Evolutionary conservation across 2,113 vertebrate species (phyloP), one percentile per base, ranked within the genome.

Genomic region (Neotragus pygmaeus): DNA sequence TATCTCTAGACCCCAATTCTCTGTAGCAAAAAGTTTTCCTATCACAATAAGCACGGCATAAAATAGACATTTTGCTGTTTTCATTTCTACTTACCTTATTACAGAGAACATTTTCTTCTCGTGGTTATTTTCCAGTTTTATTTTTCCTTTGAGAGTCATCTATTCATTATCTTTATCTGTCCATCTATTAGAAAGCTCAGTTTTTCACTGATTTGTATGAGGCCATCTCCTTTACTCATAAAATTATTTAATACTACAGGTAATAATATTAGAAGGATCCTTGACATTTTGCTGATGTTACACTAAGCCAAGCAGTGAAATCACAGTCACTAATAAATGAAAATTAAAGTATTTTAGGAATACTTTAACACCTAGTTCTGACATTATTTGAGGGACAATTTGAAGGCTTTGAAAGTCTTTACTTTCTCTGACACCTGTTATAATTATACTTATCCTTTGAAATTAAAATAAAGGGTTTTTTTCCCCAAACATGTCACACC

Each of bases 291-390:
- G 70, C 93, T 94, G 86, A 88, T 88, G 49, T 77, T 90, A 84
- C 15, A 94, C 7, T 77, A 95, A 75, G 55, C 43, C 58, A n/a
- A 91, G 84, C 1, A 78, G 36, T 75, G 8, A 97, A 93, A 84
- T 77, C 53, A 88, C 53, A 70, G 57, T 73, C 57, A 81, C 83
- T 80, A 84, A 96, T 57, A 92, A 33, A 83, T 66, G 66, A 87
- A 94, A 96, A 94, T 92, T 88, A 90, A 97, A 93, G 94, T 94
- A 95, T 91, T 85, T 23, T 81, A 85, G 43, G 57, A 91, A 62
- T 27, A 57, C 23, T 66, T 96, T 82, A 36, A n/a, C 30, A 64
- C 33, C n/a, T 53, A 91, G 27, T 88, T 88, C 75, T 97, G 55
- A 95, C 47, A 89, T 82, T 75, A 70, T 70, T 55, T 91, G 66